These are phyloP conservation scores for Eremophila alpestris DNA, from an alignment of 2,797 vertebrate species.

Conservation along the genomic window DNA sequence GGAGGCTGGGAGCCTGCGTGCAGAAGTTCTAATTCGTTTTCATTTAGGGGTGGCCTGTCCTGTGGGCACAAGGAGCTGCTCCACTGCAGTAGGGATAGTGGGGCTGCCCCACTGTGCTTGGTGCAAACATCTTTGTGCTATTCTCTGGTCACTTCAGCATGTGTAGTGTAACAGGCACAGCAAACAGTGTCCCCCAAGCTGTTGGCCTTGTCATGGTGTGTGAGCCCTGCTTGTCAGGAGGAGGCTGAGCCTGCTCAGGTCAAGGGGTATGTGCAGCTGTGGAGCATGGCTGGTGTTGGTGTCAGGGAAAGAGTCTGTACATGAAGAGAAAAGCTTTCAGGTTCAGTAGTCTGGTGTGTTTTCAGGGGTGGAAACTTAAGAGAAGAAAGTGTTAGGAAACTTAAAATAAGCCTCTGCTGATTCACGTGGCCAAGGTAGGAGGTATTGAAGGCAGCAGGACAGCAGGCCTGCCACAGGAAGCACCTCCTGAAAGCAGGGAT, in stretches of 20 bases:
- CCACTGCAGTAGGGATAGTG: not conserved
- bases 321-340: not conserved
- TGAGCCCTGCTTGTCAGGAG: not conserved
- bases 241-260: not conserved
- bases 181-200: not conserved
- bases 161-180: not conserved
- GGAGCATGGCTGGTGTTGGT: not conserved
- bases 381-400: not conserved
- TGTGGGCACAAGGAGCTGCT: not conserved
- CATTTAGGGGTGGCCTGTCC: not conserved
- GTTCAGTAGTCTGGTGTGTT: not conserved
- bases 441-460: not conserved
- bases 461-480: not conserved
- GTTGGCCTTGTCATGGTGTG: not conserved
- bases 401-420: not conserved
- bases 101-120: not conserved
- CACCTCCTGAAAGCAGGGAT: not conserved
- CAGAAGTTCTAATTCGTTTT: fast-evolving
- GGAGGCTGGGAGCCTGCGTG: not conserved
- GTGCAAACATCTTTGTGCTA: not conserved
- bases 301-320: not conserved
- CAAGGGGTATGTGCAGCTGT: not conserved
- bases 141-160: not conserved
- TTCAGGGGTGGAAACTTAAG: not conserved
- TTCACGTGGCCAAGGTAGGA: not conserved